Evolutionary conservation across 1,140 invertebrate species (phyloP).

Genomic region (Drosophila hydei): DNA sequence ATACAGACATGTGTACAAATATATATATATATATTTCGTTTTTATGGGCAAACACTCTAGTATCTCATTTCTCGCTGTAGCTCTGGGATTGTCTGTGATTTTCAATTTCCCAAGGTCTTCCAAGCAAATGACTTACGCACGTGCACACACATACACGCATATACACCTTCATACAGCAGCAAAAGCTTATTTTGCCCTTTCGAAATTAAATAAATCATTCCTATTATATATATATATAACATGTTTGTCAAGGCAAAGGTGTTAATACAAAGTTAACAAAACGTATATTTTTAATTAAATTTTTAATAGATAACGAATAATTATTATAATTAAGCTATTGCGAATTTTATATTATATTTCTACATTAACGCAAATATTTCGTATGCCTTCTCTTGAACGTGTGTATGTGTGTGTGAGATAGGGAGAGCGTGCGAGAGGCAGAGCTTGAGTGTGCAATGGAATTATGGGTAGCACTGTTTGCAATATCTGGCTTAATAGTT

Average conservation of each 20-base stretch:
- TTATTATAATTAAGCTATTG: conserved; percentile 12
- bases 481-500: not conserved
- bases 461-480: not conserved
- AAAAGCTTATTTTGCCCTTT: conserved; percentile 44
- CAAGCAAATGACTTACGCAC: conserved; percentile 60
- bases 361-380: not conserved
- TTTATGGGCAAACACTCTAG: conserved; percentile 74
- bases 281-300: conserved; percentile 7
- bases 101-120: conserved; percentile 75
- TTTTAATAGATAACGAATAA: conserved; percentile 1
- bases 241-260: conserved; percentile 42
- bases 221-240: conserved; percentile 19
- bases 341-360: conserved; percentile 1
- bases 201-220: conserved; percentile 48
- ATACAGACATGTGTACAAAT: conserved; percentile 14
- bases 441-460: not conserved
- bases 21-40: conserved; percentile 62
- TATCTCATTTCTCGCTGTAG: conserved; percentile 71
- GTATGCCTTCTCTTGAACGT: not conserved
- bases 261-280: conserved; percentile 28
- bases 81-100: conserved; percentile 52
- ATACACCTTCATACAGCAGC: conserved; percentile 3
- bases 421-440: not conserved
- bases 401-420: not conserved
- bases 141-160: conserved; percentile 1